A percentile compares a stretch with the other conserved stretches of the same genome.
Evolutionary conservation across 30 jellyfish, hydroid and myxozoan genomes (phyloP).

Genomic region (Aurelia aurita complex sp. Pacific): DNA sequence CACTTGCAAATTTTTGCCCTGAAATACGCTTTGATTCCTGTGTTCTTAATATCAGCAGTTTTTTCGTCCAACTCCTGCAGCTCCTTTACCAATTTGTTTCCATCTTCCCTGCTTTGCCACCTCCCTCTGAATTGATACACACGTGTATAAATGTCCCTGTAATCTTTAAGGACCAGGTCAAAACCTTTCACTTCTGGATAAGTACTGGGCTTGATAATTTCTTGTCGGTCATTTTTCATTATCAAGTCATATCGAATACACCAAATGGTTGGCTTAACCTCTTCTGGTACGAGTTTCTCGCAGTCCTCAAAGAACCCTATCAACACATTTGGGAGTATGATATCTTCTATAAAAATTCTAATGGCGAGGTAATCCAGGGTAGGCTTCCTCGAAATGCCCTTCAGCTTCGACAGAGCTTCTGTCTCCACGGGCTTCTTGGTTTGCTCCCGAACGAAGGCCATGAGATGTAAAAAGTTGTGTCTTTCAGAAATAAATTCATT

Average conservation of each 20-base stretch:
- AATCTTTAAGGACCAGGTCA: no score
- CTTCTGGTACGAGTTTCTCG: slow-evolving; percentile 4
- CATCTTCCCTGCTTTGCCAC: no score
- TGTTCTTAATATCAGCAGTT: no score
- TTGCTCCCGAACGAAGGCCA: neutral
- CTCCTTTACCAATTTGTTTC: no score
- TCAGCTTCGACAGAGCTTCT: neutral
- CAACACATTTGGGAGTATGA: neutral
- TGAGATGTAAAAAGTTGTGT: slow-evolving; percentile 9
- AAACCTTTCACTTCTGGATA: no score
- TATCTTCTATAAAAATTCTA: neutral
- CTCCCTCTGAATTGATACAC: no score
- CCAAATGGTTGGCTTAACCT: slow-evolving; percentile 2
- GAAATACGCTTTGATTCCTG: no score
- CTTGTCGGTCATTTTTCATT: neutral
- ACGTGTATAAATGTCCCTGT: no score
- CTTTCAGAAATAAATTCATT: neutral
- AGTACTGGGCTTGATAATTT: no score
- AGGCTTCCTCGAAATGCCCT: neutral
- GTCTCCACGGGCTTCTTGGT: no score
- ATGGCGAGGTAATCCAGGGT: slow-evolving; percentile 24
- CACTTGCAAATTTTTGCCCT: no score
- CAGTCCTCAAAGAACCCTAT: slow-evolving; percentile 8
- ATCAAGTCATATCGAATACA: slow-evolving; percentile 15
- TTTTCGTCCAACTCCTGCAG: no score